Conservation (phyloP, 2,113 vertebrate genomes). For the Pluvianellus socialis region DNA sequence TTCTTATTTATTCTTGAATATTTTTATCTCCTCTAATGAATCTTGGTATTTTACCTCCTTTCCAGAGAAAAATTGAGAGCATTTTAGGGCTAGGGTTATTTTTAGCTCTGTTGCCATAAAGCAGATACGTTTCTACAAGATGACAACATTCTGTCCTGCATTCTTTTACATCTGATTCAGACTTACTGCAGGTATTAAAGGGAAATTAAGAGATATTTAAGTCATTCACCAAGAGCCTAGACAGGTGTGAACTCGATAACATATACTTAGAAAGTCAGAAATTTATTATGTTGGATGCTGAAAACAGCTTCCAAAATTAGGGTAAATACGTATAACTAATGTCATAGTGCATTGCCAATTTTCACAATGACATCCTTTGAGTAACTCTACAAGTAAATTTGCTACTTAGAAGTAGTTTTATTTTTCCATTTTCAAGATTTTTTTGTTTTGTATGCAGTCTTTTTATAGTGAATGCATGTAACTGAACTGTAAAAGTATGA, state of each 20-base stretch:
- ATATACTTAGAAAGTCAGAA: not conserved
- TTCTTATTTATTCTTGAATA: not conserved
- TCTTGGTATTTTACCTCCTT: not conserved
- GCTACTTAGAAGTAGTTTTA: not conserved
- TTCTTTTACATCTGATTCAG: not conserved
- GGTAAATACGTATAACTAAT: not conserved
- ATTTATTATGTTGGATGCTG: not conserved
- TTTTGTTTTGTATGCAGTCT: not conserved
- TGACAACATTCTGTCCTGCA: not conserved
- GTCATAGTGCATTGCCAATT: not conserved
- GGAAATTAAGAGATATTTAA: not conserved
- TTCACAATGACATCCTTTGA: not conserved
- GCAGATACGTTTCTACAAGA: not conserved
- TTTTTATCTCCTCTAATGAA: slow-evolving; percentile 5
- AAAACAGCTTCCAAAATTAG: not conserved
- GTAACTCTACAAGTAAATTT: not conserved
- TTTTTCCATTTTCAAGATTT: not conserved
- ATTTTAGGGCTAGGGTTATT: not conserved
- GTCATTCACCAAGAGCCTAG: not conserved
- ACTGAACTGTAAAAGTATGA: not conserved
- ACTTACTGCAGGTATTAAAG: not conserved
- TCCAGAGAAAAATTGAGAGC: not conserved
- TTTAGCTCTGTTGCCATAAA: not conserved
- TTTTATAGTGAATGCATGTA: not conserved
- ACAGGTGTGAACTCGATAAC: not conserved